Evolutionary conservation across 2,797 vertebrate genomes (phyloP), one percentile per base, ranked within the genome.

Genomic region (Agapornis canus): DNA sequence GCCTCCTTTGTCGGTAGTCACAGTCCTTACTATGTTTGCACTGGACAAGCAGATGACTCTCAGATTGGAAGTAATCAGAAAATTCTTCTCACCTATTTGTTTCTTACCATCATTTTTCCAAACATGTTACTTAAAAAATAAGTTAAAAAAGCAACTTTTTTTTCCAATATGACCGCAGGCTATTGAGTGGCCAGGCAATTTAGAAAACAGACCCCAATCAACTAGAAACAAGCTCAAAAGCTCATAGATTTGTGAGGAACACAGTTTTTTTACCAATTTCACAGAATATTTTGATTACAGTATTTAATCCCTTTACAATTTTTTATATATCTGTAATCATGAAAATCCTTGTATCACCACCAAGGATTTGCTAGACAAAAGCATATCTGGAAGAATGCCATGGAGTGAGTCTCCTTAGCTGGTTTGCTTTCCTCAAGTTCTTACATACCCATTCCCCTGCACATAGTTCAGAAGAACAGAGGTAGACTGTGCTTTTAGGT

Each of bases 331-430:
- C 59, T 82, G 63, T 92, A 69, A 93, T 80, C 54, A 91, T 56
- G 66, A 91, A 89, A 96, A 96, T 77, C 60, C 63, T 37, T 72
- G 40, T 29, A 78, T 83, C 4, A 2, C 17, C 10, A 11, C 73
- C 85, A 94, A 94, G 92, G 73, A 83, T 91, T 94, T 94, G 93
- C 64, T 71, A 94, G 69, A 95, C 86, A 89, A 95, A 95, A 93
- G 69, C 12, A 0, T 48, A 37, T 64, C 65, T 95, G 92, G 84
- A 93, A 92, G 64, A 64, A 80, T 85, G 90, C 68, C 84, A 85
- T 3, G 17, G 52, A 65, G 14, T 1, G 8, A 82, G 76, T 45
- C 63, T 92, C 76, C 37, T 61, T 76, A 69, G 43, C 65, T 56
- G 66, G 68, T 40, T 76, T 84, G 63, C 65, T 63, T 90, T 94